A percentile compares a stretch with the other conserved stretches of the same genome.
Evolutionary conservation across 2,113 vertebrate species (phyloP).

Genomic region (Chamaetylas fuelleborni): DNA sequence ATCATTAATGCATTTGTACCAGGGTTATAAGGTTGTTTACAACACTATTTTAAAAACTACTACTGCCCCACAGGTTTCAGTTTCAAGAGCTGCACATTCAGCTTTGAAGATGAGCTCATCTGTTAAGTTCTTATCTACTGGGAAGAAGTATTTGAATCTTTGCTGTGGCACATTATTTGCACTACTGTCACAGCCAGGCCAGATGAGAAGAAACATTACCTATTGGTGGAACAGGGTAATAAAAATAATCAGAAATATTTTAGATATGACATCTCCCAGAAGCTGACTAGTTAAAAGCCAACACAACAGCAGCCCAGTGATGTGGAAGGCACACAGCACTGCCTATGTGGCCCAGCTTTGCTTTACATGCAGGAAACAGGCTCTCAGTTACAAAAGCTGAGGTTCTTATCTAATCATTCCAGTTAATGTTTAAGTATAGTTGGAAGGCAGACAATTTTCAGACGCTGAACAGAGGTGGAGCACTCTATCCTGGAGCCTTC

Average conservation of each 20-base stretch:
- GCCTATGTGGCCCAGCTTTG: background rate
- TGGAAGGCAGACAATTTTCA: background rate
- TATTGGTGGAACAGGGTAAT: accelerated
- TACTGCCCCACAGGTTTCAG: background rate
- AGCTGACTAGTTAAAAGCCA: background rate
- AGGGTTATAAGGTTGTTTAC: background rate
- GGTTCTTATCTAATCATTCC: background rate
- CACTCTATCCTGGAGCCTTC: background rate
- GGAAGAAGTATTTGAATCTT: background rate
- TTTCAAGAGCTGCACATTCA: background rate
- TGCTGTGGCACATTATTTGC: background rate
- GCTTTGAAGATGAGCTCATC: background rate
- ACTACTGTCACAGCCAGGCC: background rate
- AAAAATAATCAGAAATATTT: background rate
- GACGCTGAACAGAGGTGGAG: background rate
- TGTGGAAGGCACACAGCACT: background rate
- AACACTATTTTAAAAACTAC: background rate
- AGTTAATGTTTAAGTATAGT: background rate
- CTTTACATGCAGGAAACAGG: background rate
- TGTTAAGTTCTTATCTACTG: background rate
- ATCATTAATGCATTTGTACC: background rate
- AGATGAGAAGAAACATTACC: background rate
- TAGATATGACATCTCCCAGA: background rate
- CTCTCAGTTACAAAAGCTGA: background rate
- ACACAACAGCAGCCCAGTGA: background rate